Evolutionary conservation across 2,888 invertebrate species (phyloP).

Genomic region (Tetragonisca angustula): DNA sequence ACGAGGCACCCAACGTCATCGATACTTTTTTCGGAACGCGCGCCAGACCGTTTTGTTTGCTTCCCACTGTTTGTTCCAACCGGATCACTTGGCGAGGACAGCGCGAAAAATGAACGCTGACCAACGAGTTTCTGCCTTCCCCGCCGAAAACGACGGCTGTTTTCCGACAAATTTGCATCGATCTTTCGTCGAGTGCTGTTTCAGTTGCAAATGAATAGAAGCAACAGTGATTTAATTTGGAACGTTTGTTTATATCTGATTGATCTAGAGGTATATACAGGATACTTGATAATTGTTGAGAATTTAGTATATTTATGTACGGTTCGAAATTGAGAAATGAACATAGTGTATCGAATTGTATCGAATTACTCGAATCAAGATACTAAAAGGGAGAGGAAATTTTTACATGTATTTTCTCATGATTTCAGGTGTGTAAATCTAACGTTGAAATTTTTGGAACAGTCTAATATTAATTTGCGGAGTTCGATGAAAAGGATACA

Average conservation of each 20-base stretch:
- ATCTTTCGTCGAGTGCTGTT: neutral
- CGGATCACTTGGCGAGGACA: conserved; percentile 22
- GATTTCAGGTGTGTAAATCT: too few relatives aligned
- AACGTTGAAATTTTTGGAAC: neutral
- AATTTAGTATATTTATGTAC: too few relatives aligned
- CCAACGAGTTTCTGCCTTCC: neutral
- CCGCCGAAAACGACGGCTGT: neutral
- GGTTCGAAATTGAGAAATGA: too few relatives aligned
- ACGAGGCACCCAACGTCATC: conserved; percentile 42
- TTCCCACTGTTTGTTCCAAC: conserved; percentile 40
- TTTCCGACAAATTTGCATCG: neutral
- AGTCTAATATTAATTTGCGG: neutral
- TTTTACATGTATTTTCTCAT: neutral
- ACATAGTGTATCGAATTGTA: too few relatives aligned
- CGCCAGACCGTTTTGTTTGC: conserved; percentile 32
- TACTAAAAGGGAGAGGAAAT: neutral
- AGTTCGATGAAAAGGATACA: accelerated
- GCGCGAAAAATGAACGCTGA: conserved; percentile 48
- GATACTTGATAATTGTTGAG: neutral
- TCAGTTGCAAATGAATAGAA: neutral
- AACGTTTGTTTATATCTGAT: neutral
- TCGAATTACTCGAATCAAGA: too few relatives aligned
- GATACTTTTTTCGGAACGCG: conserved; percentile 55
- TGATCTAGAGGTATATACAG: neutral
- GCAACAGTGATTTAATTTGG: neutral